Base-by-base conservation (phyloP, 2,888 invertebrate species). In the Tuberolachnus salignus region DNA sequence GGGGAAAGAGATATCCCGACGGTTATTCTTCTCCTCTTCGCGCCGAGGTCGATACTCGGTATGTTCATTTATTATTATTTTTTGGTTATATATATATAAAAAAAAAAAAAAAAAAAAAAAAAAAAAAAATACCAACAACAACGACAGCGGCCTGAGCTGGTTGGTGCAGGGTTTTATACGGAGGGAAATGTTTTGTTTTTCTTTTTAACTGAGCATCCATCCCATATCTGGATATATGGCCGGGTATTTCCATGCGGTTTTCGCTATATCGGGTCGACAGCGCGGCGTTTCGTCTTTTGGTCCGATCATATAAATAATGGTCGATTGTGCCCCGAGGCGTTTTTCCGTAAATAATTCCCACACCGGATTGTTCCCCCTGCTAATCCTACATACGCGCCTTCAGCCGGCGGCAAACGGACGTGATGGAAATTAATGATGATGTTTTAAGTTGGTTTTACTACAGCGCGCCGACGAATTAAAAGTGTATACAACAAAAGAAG, bases 251-350 rank as follows among this genome's bases (percentile, higher is more conserved):
- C 49, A 8, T 53, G 0, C 16, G 14, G 49, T 61, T 49, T 61
- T 49, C 34, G 9, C 49, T 19, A 59, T 49, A 19, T 63, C n/a
- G 67, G 26, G 26, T 16, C 42, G 21, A 57, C 19, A 23, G 42
- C 23, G 14, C 49, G 51, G 34, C 19, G 21, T 21, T 53, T 63
- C 73, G 51, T 51, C 61, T 34, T 73, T 23, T 42, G 63, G 51
- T 73, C 73, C 73, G 73, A 53, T 63, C 21, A 21, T 73, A 73
- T 63, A 73, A 73, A 73, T 73, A 73, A 73, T 23, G 51, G 51
- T 63, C 61, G 73, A 42, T 73, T 51, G 63, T 53, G 16, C 63
- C 63, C 63, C 21, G 21, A 42, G 63, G 63, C 73, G 63, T 73
- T 73, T 73, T 73, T 63, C 63, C 49, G 73, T 21, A 73, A 73